phyloP scores from a whole-genome alignment of 2,888 invertebrate genomes.

The Limnephilus marmoratus region DNA sequence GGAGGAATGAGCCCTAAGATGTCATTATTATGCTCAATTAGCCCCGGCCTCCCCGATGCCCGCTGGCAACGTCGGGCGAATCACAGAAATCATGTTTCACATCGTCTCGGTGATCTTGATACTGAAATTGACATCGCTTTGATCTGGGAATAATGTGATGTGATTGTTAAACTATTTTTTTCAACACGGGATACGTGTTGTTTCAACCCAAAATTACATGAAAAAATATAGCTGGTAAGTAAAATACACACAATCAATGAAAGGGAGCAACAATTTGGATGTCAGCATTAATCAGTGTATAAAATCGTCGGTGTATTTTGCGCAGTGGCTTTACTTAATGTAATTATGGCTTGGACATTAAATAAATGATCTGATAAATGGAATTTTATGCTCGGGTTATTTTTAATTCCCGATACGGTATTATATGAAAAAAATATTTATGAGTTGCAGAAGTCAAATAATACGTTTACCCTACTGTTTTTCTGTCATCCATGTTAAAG shows the following conservation, averaged over 20 bases:
- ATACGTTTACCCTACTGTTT: neutral
- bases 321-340: neutral
- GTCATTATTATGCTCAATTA: conserved; percentile 61
- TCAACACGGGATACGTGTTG: neutral
- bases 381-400: neutral
- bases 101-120: neutral
- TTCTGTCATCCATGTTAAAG: neutral
- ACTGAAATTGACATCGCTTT: neutral
- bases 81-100: neutral
- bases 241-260: neutral
- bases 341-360: neutral
- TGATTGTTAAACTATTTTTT: neutral
- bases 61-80: conserved; percentile 5
- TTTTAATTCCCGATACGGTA: neutral
- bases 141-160: neutral
- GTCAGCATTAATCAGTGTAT: neutral
- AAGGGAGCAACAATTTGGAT: neutral
- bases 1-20: conserved; percentile 26
- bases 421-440: neutral
- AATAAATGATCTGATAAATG: conserved; percentile 2
- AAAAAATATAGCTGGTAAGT: neutral
- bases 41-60: conserved; percentile 24
- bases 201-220: neutral
- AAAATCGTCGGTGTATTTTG: neutral
- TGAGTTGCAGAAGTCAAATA: neutral